Percentiles rank a stretch among this genome's conserved stretches.
Conservation (phyloP, 2,888 invertebrate species). For the Apamea epomidion region DNA sequence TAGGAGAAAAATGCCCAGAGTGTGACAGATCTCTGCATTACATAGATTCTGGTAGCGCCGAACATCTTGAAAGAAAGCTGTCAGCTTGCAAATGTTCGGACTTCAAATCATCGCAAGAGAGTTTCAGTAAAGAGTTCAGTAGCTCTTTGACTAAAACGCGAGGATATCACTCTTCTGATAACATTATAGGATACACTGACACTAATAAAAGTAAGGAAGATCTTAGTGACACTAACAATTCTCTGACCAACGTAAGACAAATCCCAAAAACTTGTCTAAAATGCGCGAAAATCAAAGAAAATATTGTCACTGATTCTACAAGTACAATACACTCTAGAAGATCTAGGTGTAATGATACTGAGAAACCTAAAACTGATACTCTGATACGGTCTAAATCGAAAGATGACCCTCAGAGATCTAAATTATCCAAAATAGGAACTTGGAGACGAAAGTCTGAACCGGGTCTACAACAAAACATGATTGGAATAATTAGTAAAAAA, state of each 20-base stretch:
- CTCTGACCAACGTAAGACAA: slow-evolving; percentile 79
- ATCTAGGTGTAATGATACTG: slow-evolving; percentile 82
- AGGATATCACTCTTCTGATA: slow-evolving; percentile 87
- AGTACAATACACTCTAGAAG: slow-evolving; percentile 78
- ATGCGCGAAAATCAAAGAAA: slow-evolving; percentile 89
- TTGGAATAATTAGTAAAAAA: slow-evolving; percentile 79
- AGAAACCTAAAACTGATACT: slow-evolving; percentile 84
- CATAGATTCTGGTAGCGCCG: slow-evolving; percentile 84
- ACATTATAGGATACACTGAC: slow-evolving; percentile 84
- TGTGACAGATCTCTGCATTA: slow-evolving; percentile 85
- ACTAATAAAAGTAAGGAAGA: slow-evolving; percentile 82
- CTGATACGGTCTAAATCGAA: slow-evolving; percentile 86
- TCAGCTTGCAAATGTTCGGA: slow-evolving; percentile 84
- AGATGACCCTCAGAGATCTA: slow-evolving; percentile 88
- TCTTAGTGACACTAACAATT: slow-evolving; percentile 80
- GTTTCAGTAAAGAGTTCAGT: slow-evolving; percentile 83
- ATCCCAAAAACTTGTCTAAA: slow-evolving; percentile 87
- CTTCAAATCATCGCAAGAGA: slow-evolving; percentile 88
- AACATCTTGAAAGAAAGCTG: slow-evolving; percentile 83
- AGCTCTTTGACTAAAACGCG: slow-evolving; percentile 83
- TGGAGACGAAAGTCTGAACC: slow-evolving; percentile 94
- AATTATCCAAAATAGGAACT: slow-evolving; percentile 90
- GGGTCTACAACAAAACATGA: slow-evolving; percentile 88
- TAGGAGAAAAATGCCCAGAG: slow-evolving; percentile 84
- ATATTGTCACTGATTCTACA: slow-evolving; percentile 83